Percentiles rank a stretch among this genome's conserved stretches.
Conservation (phyloP, 2,113 vertebrate genomes). For the Stigmatopora argus region DNA sequence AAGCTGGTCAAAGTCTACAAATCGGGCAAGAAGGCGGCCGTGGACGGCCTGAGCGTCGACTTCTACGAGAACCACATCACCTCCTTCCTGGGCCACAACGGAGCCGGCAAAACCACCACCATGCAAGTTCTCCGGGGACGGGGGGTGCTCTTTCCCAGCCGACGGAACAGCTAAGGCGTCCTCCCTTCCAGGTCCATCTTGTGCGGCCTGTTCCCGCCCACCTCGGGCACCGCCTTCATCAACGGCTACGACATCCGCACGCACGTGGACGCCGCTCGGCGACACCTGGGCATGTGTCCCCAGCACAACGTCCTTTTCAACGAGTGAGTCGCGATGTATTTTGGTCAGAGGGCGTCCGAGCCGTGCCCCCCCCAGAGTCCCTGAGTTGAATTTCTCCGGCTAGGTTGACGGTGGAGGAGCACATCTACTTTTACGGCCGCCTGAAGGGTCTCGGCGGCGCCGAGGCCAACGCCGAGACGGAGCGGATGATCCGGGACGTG, state of each 20-base stretch:
- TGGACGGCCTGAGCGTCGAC: constrained; percentile 87
- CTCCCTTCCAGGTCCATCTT: constrained; percentile 83
- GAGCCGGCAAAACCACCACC: constrained; percentile 96
- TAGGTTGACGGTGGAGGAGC: constrained; percentile 94
- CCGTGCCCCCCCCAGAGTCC: too few relatives aligned
- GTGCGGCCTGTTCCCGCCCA: constrained; percentile 92
- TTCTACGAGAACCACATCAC: constrained; percentile 97
- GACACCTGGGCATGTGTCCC: constrained; percentile 91
- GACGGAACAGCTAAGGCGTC: neutral
- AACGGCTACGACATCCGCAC: constrained; percentile 86
- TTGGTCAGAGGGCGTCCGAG: too few relatives aligned
- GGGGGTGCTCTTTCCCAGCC: neutral
- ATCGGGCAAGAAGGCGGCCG: constrained; percentile 88
- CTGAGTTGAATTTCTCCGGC: too few relatives aligned
- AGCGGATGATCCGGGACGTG: constrained; percentile 89
- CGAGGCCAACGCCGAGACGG: constrained; percentile 81
- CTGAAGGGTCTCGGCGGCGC: constrained; percentile 81
- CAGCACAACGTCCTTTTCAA: constrained; percentile 96
- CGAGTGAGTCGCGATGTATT: constrained; percentile 77
- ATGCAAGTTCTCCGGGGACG: constrained; percentile 76
- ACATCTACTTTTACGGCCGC: constrained; percentile 94
- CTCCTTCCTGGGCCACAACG: constrained; percentile 96
- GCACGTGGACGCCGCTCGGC: constrained; percentile 83
- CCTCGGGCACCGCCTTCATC: constrained; percentile 88
- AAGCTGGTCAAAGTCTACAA: constrained; percentile 94